phyloP scores from a whole-genome alignment of 2,888 invertebrate species.

The Cephus sareptanus region DNA sequence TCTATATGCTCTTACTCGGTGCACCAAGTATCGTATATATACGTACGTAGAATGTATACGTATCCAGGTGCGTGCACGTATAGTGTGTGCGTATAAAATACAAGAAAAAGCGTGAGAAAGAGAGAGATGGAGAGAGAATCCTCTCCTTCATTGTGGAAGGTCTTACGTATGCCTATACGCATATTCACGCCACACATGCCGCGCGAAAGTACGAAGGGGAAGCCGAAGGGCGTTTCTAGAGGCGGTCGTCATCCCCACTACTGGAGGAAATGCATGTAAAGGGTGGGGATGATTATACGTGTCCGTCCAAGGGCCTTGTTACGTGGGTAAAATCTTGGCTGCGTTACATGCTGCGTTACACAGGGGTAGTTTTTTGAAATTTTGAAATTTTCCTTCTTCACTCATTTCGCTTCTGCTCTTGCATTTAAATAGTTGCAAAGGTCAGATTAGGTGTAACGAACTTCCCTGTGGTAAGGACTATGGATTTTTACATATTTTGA shows the following conservation, averaged over 20 bases:
- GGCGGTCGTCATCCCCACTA: slow-evolving; percentile 62
- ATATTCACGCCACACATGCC: neutral
- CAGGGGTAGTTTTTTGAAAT: too few relatives aligned
- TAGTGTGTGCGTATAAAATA: neutral
- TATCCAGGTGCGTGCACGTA: neutral
- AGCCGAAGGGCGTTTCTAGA: slow-evolving; percentile 64
- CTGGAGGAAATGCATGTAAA: slow-evolving; percentile 33
- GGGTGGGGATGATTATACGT: slow-evolving; percentile 22
- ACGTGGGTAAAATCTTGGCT: neutral
- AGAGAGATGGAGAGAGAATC: neutral
- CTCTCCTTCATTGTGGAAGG: neutral
- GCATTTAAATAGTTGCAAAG: neutral
- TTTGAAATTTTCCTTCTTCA: neutral
- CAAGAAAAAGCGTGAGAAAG: neutral
- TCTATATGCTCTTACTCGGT: neutral
- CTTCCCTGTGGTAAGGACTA: too few relatives aligned
- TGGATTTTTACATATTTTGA: too few relatives aligned
- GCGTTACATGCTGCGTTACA: too few relatives aligned
- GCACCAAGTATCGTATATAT: neutral
- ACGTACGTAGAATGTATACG: neutral
- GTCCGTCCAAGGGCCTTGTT: slow-evolving; percentile 6
- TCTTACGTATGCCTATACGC: neutral
- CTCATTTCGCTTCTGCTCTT: neutral
- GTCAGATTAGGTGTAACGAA: too few relatives aligned
- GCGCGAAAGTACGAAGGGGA: slow-evolving; percentile 36